Conservation (phyloP, 1,140 invertebrate genomes). For the Cataglyphis hispanica region DNA sequence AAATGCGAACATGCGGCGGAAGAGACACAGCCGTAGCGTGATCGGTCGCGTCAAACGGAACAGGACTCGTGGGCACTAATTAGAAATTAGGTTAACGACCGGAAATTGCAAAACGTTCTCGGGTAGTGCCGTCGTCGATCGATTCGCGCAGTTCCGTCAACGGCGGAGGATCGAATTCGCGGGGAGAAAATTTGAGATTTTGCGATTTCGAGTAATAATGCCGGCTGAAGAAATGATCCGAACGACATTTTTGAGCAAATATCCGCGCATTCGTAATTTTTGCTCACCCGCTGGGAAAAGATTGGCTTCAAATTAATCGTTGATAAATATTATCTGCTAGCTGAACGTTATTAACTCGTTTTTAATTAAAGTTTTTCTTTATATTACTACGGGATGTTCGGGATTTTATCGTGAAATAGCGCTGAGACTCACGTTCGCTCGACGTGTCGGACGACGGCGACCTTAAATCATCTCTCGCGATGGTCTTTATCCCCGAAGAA, state of each 20-base stretch:
- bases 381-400: neutral
- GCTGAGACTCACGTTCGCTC: neutral
- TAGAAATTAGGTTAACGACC: slow-evolving; percentile 64
- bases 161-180: too few species aligned
- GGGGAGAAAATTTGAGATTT: neutral
- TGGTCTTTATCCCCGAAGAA: slow-evolving; percentile 30
- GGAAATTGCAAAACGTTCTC: slow-evolving; percentile 61
- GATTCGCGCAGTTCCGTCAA: slow-evolving; percentile 5
- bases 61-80: slow-evolving; percentile 51
- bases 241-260: neutral
- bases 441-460: neutral
- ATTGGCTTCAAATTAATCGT: neutral
- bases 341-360: too few species aligned
- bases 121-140: slow-evolving; percentile 18
- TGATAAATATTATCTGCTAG: too few species aligned
- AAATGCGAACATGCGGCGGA: slow-evolving; percentile 33
- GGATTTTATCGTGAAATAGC: neutral
- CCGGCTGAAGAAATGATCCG: too few species aligned
- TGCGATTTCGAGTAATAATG: neutral
- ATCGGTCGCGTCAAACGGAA: slow-evolving; percentile 52
- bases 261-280: neutral
- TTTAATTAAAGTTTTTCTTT: neutral
- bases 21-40: slow-evolving; percentile 44
- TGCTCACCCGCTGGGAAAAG: neutral
- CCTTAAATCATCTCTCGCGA: slow-evolving; percentile 34